Percentiles rank a stretch among this genome's conserved stretches.
Conservation (phyloP, 2,797 vertebrate species). For the Gallirallus australis region DNA sequence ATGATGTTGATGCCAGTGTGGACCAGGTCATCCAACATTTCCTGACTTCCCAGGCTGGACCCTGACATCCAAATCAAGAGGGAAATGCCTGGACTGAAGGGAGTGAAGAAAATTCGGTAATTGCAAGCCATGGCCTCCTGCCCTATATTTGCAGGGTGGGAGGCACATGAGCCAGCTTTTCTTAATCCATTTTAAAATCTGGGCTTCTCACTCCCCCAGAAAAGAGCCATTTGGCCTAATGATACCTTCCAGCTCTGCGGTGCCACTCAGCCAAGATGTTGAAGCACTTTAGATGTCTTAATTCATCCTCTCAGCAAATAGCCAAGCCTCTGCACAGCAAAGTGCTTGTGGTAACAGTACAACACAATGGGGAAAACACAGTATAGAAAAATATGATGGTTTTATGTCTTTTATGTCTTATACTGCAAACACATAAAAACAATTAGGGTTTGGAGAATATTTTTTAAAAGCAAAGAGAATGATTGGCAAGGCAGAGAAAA, state of each 20-base stretch:
- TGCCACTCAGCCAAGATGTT: conserved; percentile 1
- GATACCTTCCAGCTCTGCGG: background rate
- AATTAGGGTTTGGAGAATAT: conserved; percentile 56
- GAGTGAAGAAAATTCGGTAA: background rate
- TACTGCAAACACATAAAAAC: conserved; percentile 58
- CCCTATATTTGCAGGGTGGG: background rate
- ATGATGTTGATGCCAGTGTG: accelerated
- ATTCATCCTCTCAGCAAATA: conserved; percentile 41
- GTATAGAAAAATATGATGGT: conserved; percentile 10
- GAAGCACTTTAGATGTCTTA: conserved; percentile 11
- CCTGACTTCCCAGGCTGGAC: background rate
- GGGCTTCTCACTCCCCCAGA: background rate
- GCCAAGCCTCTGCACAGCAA: background rate
- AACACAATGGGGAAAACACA: conserved; percentile 51
- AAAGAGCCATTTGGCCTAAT: background rate
- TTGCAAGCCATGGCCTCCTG: background rate
- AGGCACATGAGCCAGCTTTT: accelerated
- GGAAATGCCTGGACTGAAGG: background rate
- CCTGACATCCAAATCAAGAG: background rate
- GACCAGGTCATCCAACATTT: accelerated
- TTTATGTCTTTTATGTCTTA: conserved; percentile 59
- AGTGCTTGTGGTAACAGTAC: background rate
- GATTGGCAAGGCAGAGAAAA: conserved; percentile 47
- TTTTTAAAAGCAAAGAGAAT: conserved; percentile 44
- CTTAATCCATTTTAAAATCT: background rate